Percentiles rank a stretch among this genome's conserved stretches.
phyloP scores from a whole-genome alignment of 2,888 invertebrate genomes.

The Macaria liturata region DNA sequence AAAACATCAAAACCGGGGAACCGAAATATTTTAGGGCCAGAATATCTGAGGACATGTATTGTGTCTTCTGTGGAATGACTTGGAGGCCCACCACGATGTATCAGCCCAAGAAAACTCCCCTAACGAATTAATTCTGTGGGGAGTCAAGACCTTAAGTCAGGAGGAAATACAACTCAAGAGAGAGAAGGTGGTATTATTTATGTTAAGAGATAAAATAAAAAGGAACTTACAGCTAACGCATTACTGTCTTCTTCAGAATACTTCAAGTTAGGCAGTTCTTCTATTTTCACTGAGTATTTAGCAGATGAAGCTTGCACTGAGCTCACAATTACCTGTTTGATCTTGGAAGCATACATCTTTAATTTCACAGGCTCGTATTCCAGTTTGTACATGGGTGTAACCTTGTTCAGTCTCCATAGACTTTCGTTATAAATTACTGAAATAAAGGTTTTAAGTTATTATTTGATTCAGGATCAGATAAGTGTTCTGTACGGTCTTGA shows the following conservation, averaged over 20 bases:
- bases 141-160: too few relatives aligned
- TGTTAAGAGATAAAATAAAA: background rate
- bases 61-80: too few relatives aligned
- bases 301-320: slow-evolving; percentile 49
- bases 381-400: slow-evolving; percentile 68
- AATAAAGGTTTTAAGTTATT: slow-evolving; percentile 21
- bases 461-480: too few relatives aligned
- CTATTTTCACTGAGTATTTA: slow-evolving; percentile 61
- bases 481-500: too few relatives aligned
- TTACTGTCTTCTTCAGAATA: slow-evolving; percentile 66
- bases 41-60: too few relatives aligned
- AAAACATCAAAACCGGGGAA: too few relatives aligned
- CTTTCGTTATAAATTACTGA: slow-evolving; percentile 71
- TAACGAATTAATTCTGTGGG: too few relatives aligned
- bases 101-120: too few relatives aligned
- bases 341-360: slow-evolving; percentile 71
- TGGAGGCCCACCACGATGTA: too few relatives aligned
- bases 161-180: too few relatives aligned
- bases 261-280: slow-evolving; percentile 59
- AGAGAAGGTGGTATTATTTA: too few relatives aligned
- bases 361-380: slow-evolving; percentile 60
- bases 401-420: slow-evolving; percentile 63
- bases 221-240: slow-evolving; percentile 59
- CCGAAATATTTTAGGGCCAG: too few relatives aligned
- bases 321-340: slow-evolving; percentile 63